These are phyloP conservation scores for Eupithecia abbreviata DNA, from an alignment of 2,888 invertebrate species.

Conservation along the genomic window DNA sequence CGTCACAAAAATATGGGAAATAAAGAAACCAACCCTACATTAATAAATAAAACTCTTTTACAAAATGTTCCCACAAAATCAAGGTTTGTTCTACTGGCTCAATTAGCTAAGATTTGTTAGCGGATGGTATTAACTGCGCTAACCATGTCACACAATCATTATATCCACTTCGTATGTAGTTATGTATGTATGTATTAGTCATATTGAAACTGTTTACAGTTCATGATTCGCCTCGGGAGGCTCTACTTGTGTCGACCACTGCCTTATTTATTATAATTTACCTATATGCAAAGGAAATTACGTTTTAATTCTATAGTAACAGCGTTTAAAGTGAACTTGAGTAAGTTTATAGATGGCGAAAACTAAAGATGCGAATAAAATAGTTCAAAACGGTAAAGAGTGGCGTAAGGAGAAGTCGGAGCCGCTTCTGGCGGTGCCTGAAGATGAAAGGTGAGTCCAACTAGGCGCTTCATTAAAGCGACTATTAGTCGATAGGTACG, in stretches of 20 bases:
- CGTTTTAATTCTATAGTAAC: background rate
- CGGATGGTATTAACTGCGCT: slow-evolving; percentile 17
- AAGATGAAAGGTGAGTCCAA: slow-evolving; percentile 80
- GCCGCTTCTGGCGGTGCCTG: slow-evolving; percentile 76
- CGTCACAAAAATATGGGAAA: background rate
- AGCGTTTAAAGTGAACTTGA: background rate
- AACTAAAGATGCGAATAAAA: slow-evolving; percentile 72
- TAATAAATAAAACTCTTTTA: background rate
- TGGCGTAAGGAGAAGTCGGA: slow-evolving; percentile 70
- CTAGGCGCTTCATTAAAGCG: slow-evolving; percentile 73
- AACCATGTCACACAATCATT: slow-evolving; percentile 19
- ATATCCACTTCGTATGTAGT: slow-evolving; percentile 3
- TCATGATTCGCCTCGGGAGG: slow-evolving; percentile 52
- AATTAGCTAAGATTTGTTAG: slow-evolving; percentile 21
- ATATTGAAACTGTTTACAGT: slow-evolving; percentile 54
- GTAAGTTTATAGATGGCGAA: slow-evolving; percentile 56
- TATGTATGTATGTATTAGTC: slow-evolving; percentile 20
- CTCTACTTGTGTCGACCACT: slow-evolving; percentile 46
- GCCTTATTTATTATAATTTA: background rate
- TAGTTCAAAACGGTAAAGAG: slow-evolving; percentile 70
- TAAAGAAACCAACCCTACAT: background rate
- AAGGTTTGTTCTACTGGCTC: slow-evolving; percentile 7
- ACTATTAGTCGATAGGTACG: slow-evolving; percentile 67
- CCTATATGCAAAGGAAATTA: background rate
- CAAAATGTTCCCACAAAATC: background rate